Base-by-base conservation (phyloP, 2,888 invertebrate genomes). In the Meliscaeva auricollis region DNA sequence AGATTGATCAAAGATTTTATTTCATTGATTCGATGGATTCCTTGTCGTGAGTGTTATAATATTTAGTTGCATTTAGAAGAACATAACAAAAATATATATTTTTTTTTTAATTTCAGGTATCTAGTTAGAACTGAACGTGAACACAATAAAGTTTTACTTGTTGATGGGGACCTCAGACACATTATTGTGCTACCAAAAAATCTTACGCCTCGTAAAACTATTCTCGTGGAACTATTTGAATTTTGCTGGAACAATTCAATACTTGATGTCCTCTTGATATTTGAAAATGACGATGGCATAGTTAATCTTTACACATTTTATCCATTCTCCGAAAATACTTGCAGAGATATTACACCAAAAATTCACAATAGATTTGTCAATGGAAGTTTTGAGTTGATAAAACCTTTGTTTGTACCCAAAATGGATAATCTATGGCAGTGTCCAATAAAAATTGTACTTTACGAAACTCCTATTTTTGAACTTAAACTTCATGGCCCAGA, bases 301-400 rank as follows among this genome's bases (percentile, higher is more conserved):
- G 46, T 48, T 0, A 64, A 15, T 0, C 30, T 64, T 3, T 64
- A 64, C 7, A 64, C 64, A 3, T 46, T n/a, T 22, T 48, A 44
- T 32, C 64, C 64, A 0, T 64, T 30, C 17, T 13, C 44, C n/a
- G 15, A 22, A 15, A 46, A 46, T 15, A 46, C 2, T 11, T 64
- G 64, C 30, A 7, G 46, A 4, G 64, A 64, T 44, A 3, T 13
- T 3, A 15, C 30, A 9, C 64, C 64, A 4, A n/a, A 30, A 15
- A 5, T 46, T 9, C 30, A 30, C n/a, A 64, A 64, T 46, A n/a
- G 46, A 15, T 64, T 48, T 9, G 4, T 46, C 4, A 46, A 64
- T 17, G 46, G 64, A 17, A 26, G 15, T 46, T 46, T 64, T 1
- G 46, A 46, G 20, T 9, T n/a, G 17, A 1, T 4, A 7, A 46